Percentiles rank a stretch among this genome's conserved stretches.
These are phyloP conservation scores for Sturmia bella DNA, from an alignment of 2,888 invertebrate species.

Conservation along the genomic window DNA sequence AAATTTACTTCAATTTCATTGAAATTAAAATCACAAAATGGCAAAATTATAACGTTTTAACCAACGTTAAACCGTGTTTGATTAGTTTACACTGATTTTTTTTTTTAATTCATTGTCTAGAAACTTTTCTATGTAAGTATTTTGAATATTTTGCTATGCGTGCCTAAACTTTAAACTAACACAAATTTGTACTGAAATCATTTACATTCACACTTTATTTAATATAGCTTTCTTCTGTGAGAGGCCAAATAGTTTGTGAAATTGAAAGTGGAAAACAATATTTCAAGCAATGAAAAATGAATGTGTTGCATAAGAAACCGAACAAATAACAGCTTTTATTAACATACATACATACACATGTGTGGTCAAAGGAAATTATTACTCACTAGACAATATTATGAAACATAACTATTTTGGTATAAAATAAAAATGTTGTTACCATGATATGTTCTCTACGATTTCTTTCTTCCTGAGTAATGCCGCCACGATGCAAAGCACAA, in stretches of 20 bases:
- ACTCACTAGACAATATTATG: neutral
- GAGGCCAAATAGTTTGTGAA: neutral
- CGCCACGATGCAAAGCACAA: constrained; percentile 79
- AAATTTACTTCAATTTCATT: too few relatives aligned
- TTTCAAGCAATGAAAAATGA: constrained; percentile 20
- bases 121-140: too few relatives aligned
- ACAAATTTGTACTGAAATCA: too few relatives aligned
- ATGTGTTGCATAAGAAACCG: constrained; percentile 53
- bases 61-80: too few relatives aligned
- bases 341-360: neutral
- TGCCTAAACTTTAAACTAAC: too few relatives aligned
- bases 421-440: constrained; percentile 74
- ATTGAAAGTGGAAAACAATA: constrained; percentile 6
- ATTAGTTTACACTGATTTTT: too few relatives aligned
- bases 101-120: too few relatives aligned
- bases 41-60: too few relatives aligned
- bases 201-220: too few relatives aligned
- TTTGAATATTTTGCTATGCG: too few relatives aligned
- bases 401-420: neutral
- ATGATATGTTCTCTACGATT: constrained; percentile 76
- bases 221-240: too few relatives aligned
- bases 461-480: constrained; percentile 78
- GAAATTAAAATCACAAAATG: too few relatives aligned
- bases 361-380: neutral
- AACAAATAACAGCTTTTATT: neutral